Conservation (phyloP, 2,888 invertebrate species). For the Limnephilus auricula region DNA sequence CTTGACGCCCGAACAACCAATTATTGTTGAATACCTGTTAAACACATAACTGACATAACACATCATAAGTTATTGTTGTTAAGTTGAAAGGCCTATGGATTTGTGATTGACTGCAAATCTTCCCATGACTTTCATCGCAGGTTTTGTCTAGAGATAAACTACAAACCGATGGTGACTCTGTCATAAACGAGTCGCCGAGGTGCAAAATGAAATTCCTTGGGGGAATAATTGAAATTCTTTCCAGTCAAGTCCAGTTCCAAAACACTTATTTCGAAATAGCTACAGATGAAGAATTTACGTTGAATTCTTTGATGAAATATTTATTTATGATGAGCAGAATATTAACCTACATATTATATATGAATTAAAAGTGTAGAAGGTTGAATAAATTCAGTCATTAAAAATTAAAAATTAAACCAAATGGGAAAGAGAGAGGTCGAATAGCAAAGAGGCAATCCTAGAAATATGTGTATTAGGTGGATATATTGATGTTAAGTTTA, state of each 20-base stretch:
- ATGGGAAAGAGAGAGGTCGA: neutral
- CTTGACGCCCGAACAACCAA: neutral
- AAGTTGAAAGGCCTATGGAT: neutral
- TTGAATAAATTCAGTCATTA: neutral
- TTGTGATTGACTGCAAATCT: neutral
- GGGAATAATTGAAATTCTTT: neutral
- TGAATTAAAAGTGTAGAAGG: neutral
- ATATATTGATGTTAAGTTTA: no score
- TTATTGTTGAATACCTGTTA: neutral
- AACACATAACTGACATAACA: neutral
- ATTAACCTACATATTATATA: neutral
- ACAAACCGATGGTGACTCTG: neutral
- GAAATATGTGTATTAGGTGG: neutral
- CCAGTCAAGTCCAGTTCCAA: no score
- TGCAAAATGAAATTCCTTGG: neutral
- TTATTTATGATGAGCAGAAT: neutral
- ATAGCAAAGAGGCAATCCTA: neutral
- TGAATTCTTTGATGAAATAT: neutral
- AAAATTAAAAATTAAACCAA: neutral
- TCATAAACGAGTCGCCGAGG: neutral
- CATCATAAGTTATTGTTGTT: neutral
- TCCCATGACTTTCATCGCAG: neutral
- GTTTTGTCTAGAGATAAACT: neutral
- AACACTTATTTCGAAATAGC: no score
- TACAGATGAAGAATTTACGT: no score